Conservation (phyloP, 1,140 invertebrate genomes). For the Ips nitidus region DNA sequence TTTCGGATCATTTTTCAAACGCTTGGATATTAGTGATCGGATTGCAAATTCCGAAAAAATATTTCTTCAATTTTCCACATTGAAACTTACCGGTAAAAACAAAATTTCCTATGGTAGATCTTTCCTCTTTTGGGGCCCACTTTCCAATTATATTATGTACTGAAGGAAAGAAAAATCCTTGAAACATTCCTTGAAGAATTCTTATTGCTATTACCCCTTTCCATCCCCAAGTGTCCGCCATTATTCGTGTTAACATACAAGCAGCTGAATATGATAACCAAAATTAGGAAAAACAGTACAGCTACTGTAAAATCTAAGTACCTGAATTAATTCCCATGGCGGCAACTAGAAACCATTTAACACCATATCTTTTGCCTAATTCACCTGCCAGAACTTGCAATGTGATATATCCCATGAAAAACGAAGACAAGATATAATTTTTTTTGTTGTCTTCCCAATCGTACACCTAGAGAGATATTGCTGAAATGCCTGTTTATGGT, state of each 20-base stretch:
- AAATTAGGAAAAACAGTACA: neutral
- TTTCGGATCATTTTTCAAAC: neutral
- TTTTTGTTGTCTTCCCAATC: constrained; percentile 53
- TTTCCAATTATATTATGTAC: constrained; percentile 41
- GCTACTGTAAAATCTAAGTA: constrained; percentile 3
- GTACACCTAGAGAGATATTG: constrained; percentile 37
- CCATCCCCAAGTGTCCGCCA: constrained; percentile 36
- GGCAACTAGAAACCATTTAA: constrained; percentile 62
- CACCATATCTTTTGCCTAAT: constrained; percentile 64
- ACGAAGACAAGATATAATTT: constrained; percentile 63
- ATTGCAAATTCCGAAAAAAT: neutral
- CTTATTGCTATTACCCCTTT: constrained; percentile 41
- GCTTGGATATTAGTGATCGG: no score
- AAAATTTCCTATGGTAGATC: constrained; percentile 37
- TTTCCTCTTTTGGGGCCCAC: constrained; percentile 40
- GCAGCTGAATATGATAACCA: constrained; percentile 46
- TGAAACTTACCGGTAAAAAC: constrained; percentile 36
- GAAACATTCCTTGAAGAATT: constrained; percentile 41
- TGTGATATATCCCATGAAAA: constrained; percentile 65
- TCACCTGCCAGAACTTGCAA: constrained; percentile 68
- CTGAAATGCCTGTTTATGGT: neutral
- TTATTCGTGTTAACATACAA: constrained; percentile 51
- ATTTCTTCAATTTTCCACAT: neutral
- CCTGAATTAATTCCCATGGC: constrained; percentile 58
- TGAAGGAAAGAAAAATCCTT: constrained; percentile 44